These are phyloP conservation scores for Diabrotica virgifera DNA, from an alignment of 1,140 invertebrate genomes.

Conservation along the genomic window DNA sequence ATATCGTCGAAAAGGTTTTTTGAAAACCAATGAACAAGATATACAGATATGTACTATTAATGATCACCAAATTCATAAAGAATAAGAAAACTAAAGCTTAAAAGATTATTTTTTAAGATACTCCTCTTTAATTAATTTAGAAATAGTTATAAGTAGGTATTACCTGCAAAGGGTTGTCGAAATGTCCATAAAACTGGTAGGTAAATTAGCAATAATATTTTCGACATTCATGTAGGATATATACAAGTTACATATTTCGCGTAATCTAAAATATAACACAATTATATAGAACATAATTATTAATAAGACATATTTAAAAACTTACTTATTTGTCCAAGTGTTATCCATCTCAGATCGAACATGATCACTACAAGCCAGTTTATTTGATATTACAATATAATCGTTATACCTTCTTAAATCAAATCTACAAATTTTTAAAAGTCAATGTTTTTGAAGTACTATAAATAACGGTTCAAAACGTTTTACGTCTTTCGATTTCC, in stretches of 20 bases:
- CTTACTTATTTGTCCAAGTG: conserved; percentile 35
- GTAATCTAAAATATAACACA: conserved; percentile 25
- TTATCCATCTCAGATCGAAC: conserved; percentile 28
- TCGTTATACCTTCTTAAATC: conserved; percentile 28
- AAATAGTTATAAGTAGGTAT: background rate
- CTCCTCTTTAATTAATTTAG: no score
- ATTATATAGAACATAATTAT: background rate
- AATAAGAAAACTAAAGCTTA: no score
- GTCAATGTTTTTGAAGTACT: no score
- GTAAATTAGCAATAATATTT: conserved; percentile 19
- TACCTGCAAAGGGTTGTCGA: conserved; percentile 34
- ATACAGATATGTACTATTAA: no score
- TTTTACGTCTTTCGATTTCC: no score
- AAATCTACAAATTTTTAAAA: conserved; percentile 23
- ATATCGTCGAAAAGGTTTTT: no score
- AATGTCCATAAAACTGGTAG: conserved; percentile 22
- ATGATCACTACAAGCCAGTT: conserved; percentile 28
- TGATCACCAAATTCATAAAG: no score
- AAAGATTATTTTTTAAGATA: no score
- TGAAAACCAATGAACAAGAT: no score
- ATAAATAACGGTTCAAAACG: no score
- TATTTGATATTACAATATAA: conserved; percentile 26
- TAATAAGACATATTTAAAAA: background rate
- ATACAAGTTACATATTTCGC: conserved; percentile 32
- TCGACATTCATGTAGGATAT: conserved; percentile 27